Evolutionary conservation across 1,140 invertebrate species (phyloP).

Genomic region (Drosophila burlai): DNA sequence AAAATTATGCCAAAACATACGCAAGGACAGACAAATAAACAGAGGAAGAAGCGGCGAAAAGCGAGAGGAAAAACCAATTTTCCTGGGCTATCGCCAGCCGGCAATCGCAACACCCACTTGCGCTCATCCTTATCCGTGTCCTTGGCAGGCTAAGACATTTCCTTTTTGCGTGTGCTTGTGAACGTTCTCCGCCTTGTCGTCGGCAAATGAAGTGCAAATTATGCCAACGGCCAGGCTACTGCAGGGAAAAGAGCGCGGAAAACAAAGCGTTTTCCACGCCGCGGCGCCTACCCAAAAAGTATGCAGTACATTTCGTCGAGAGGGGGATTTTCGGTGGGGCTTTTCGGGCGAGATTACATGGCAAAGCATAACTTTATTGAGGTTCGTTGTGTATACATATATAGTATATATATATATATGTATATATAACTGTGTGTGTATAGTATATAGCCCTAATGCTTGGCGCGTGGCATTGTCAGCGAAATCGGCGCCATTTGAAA

Average conservation of each 20-base stretch:
- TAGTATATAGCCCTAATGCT: constrained; percentile 36
- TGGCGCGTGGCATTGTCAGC: constrained; percentile 69
- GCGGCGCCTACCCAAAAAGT: constrained; percentile 44
- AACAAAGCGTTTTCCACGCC: constrained; percentile 32
- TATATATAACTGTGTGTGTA: not conserved
- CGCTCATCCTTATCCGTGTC: constrained; percentile 37
- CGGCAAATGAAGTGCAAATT: constrained; percentile 77
- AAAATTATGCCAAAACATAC: constrained; percentile 70
- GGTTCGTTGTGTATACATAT: not conserved
- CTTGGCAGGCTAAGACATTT: constrained; percentile 54
- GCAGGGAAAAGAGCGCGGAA: constrained; percentile 51
- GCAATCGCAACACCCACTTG: constrained; percentile 36
- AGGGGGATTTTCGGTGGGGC: constrained; percentile 15
- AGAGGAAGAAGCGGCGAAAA: constrained; percentile 1
- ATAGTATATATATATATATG: not conserved
- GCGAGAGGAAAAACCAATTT: constrained; percentile 40
- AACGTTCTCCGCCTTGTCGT: constrained; percentile 1
- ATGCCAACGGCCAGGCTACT: constrained; percentile 54
- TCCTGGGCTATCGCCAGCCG: constrained; percentile 46
- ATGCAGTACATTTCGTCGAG: constrained; percentile 50
- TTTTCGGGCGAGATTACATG: constrained; percentile 43
- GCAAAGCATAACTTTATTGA: constrained; percentile 64
- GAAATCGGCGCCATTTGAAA: constrained; percentile 59
- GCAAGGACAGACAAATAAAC: constrained; percentile 43
- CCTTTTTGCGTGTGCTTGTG: constrained; percentile 30